Conservation (phyloP, 2,888 invertebrate species). For the Sinopyrophorus schimmeli region DNA sequence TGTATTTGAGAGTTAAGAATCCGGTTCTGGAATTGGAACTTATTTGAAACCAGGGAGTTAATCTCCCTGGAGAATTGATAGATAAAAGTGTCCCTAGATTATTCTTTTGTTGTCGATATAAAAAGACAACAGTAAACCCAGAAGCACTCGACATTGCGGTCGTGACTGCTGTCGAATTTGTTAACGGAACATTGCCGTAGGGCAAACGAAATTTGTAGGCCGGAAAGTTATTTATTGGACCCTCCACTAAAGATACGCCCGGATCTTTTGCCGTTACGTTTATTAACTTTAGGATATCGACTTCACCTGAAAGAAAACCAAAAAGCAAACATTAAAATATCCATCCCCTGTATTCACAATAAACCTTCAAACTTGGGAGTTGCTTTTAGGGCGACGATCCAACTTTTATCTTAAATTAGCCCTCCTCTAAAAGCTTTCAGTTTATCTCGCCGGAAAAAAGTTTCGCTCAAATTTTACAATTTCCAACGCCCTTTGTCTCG, state of each 20-base stretch:
- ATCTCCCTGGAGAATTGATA: constrained; percentile 54
- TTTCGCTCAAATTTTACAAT: no score
- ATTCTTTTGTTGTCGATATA: constrained; percentile 54
- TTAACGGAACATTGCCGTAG: constrained; percentile 53
- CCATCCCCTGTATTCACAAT: no score
- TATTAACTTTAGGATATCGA: constrained; percentile 53
- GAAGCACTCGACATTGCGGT: constrained; percentile 47
- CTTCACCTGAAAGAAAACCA: constrained; percentile 47
- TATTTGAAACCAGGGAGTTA: constrained; percentile 56
- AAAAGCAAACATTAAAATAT: no score
- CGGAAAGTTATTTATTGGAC: constrained; percentile 53
- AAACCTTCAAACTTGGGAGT: no score
- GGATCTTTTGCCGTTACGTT: constrained; percentile 54
- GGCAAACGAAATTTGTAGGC: constrained; percentile 56
- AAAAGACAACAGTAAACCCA: constrained; percentile 54
- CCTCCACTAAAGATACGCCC: constrained; percentile 54
- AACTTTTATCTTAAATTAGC: no score
- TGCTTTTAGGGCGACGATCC: no score
- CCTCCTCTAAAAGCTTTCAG: no score
- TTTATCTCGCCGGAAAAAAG: no score
- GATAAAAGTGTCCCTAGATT: constrained; percentile 54
- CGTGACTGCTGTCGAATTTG: constrained; percentile 51
- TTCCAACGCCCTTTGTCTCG: no score
- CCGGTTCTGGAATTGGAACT: constrained; percentile 54
- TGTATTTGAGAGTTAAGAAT: constrained; percentile 51